phyloP scores from a whole-genome alignment of 2,797 vertebrate genomes.

The Meriones psammophilus region DNA sequence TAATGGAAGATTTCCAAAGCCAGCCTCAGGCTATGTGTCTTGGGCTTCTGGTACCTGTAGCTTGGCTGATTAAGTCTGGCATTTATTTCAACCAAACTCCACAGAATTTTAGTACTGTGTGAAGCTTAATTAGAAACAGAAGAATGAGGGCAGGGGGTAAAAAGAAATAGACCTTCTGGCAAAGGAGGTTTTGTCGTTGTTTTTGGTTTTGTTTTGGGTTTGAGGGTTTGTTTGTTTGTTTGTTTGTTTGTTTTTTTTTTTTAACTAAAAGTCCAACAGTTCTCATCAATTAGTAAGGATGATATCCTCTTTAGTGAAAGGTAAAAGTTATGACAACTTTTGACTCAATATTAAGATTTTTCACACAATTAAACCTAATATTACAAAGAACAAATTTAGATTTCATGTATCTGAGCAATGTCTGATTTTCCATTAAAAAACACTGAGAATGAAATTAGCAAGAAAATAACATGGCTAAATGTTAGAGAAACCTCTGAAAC shows the following conservation, averaged over 20 bases:
- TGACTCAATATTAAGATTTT: not conserved
- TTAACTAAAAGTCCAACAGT: not conserved
- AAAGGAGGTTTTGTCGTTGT: not conserved
- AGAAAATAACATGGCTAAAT: not conserved
- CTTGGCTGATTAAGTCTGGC: conserved; percentile 72
- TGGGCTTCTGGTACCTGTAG: conserved; percentile 39
- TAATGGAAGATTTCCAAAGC: conserved; percentile 74
- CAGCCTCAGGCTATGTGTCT: conserved; percentile 29
- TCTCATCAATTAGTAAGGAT: not conserved
- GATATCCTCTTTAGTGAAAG: not conserved
- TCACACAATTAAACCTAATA: not conserved
- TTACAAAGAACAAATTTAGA: conserved; percentile 11
- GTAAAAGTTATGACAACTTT: not conserved
- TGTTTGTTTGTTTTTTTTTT: not conserved
- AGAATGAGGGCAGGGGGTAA: conserved; percentile 59
- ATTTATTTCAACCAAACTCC: conserved; percentile 66
- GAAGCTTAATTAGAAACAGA: conserved; percentile 78
- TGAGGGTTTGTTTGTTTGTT: not conserved
- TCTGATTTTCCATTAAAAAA: not conserved
- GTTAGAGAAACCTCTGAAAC: not conserved
- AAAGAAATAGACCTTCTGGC: conserved; percentile 54
- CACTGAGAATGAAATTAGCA: not conserved
- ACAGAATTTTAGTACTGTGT: conserved; percentile 56
- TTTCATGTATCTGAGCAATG: conserved; percentile 26
- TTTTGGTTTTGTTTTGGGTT: too few species aligned